A percentile compares a stretch with the other conserved stretches of the same genome.
phyloP scores from a whole-genome alignment of 2,888 invertebrate species.

The Acleris sparsana region DNA sequence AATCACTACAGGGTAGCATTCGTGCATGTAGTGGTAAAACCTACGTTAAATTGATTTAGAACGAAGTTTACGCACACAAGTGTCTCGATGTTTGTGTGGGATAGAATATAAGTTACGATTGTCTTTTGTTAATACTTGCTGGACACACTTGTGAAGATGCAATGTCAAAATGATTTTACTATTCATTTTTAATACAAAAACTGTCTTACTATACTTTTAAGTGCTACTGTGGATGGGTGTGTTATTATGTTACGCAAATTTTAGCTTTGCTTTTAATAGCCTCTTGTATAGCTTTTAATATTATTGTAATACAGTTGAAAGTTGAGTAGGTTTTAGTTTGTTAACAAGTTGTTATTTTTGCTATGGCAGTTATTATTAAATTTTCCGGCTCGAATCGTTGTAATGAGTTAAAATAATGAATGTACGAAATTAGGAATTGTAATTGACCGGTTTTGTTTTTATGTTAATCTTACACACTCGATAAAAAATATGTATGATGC shows the following conservation, averaged over 20 bases:
- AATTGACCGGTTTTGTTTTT: constrained; percentile 31
- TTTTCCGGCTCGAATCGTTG: constrained; percentile 28
- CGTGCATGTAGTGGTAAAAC: too few relatives aligned
- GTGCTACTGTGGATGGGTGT: constrained; percentile 26
- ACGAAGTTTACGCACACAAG: too few relatives aligned
- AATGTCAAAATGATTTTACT: too few relatives aligned
- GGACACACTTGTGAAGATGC: too few relatives aligned
- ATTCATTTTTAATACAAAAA: constrained; percentile 22
- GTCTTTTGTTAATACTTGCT: too few relatives aligned
- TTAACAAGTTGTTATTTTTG: constrained; percentile 2
- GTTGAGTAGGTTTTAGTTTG: neutral
- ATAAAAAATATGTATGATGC: neutral
- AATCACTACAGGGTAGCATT: too few relatives aligned
- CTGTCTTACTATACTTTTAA: constrained; percentile 30
- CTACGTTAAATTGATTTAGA: too few relatives aligned
- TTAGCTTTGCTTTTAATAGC: neutral
- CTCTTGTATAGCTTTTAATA: neutral
- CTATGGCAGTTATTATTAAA: constrained; percentile 33
- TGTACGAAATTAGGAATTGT: constrained; percentile 30
- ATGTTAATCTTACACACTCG: constrained; percentile 4
- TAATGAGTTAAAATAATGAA: constrained; percentile 37
- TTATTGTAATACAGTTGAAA: neutral
- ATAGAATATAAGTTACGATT: too few relatives aligned
- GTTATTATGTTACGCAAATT: constrained; percentile 20
- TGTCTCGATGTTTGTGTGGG: too few relatives aligned